Percentiles rank a stretch among this genome's conserved stretches.
Evolutionary conservation across 2,113 vertebrate genomes (phyloP).

Genomic region (Strix aluco): DNA sequence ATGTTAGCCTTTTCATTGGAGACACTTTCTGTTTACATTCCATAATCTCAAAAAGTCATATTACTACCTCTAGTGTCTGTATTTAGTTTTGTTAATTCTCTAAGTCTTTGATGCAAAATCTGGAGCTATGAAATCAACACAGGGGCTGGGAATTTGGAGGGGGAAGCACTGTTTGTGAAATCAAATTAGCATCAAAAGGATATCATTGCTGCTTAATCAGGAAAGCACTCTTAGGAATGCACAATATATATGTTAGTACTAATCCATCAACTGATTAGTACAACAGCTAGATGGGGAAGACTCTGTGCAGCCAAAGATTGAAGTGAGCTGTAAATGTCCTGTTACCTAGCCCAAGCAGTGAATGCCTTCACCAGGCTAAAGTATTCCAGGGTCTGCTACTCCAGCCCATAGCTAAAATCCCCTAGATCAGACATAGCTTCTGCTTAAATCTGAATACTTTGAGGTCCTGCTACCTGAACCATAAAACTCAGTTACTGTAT

Average conservation of each 20-base stretch:
- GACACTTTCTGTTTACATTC: slow-evolving; percentile 22
- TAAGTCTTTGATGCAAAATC: neutral
- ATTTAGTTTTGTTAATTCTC: neutral
- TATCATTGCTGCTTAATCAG: neutral
- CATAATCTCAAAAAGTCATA: slow-evolving; percentile 62
- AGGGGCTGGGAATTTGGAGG: neutral
- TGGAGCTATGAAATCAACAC: neutral
- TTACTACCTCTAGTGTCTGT: slow-evolving; percentile 39
- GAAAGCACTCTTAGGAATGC: neutral
- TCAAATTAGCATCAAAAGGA: neutral
- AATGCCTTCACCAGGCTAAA: neutral
- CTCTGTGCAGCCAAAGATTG: neutral
- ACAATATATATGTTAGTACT: neutral
- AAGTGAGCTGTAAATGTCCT: neutral
- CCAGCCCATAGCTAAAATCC: neutral
- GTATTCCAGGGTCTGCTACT: neutral
- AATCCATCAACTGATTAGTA: neutral
- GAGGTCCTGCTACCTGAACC: neutral
- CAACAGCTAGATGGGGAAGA: neutral
- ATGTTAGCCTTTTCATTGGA: slow-evolving; percentile 16
- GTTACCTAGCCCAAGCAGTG: neutral
- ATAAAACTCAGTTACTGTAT: neutral
- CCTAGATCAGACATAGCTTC: neutral
- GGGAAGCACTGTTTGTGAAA: neutral
- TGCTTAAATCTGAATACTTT: neutral